Evolutionary conservation across 2,113 vertebrate species (phyloP), one percentile per base, ranked within the genome.

Genomic region (Zosterops hypoxanthus): DNA sequence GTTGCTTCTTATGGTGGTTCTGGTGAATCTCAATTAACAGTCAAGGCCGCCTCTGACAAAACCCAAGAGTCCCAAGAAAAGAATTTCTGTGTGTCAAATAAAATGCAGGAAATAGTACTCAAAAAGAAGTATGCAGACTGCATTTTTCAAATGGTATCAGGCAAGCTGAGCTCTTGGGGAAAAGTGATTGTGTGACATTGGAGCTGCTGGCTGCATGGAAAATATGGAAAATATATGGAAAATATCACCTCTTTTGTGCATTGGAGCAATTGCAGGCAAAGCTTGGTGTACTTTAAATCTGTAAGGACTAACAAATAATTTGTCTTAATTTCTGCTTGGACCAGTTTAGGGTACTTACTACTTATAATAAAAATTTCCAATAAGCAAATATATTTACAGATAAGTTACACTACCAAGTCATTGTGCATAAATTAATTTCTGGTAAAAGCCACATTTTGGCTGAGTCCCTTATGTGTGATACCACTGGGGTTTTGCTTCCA

Each of bases 191-290:
- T 21, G 23, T 66, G 50, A 44, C 12, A 26, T 24, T 41, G 47
- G n/a, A 90, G 23, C 47, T 66, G 46, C 12, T 92, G 65, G 15
- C 29, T 68, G 12, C 17, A 36, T 19, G 25, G 29, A 23, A 87
- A 50, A 50, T 50, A 53, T 29, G 52, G 52, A 53, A 53, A 18
- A 53, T 29, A 29, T 29, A 31, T 23, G 31, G 33, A 23, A 87
- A 63, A 39, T 21, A 8, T 0, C 14, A 28, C 2, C 9, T 23
- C 8, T 36, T 50, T 34, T 14, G 9, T 56, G 14, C n/a, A 44
- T 28, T 14, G 60, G 13, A 75, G 28, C 17, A 50, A n/a, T 7
- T 61, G 12, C 36, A 79, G 33, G 6, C 49, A 49, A 64, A 53
- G 25, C 25, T 25, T 34, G 7, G 20, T 8, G 4, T 42, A 31